These are phyloP conservation scores for Pimephales promelas DNA, from an alignment of 2,113 vertebrate species.

Conservation along the genomic window DNA sequence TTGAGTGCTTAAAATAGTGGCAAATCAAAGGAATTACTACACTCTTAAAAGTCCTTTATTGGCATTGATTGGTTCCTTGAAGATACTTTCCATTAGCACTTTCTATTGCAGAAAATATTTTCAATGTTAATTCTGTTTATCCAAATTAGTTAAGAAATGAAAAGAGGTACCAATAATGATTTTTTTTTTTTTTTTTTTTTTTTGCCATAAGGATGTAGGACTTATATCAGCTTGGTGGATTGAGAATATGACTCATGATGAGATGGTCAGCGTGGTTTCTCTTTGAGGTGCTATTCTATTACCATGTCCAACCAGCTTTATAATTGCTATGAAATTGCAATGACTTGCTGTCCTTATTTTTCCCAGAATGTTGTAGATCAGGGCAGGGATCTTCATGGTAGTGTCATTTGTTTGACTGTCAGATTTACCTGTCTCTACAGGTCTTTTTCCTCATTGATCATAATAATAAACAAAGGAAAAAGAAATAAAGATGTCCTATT, in stretches of 20 bases:
- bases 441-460: too few species aligned
- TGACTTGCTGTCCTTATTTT: neutral
- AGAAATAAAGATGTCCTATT: too few species aligned
- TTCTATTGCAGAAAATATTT: neutral
- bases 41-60: neutral
- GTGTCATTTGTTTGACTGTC: neutral
- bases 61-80: neutral
- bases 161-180: neutral
- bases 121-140: neutral
- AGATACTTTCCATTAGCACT: too few species aligned
- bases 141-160: neutral
- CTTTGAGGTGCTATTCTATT: neutral
- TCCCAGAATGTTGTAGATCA: neutral
- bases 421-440: too few species aligned
- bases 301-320: neutral
- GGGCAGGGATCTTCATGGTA: too few species aligned
- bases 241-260: neutral
- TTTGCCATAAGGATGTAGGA: neutral
- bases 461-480: too few species aligned
- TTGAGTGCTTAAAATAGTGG: neutral
- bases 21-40: neutral
- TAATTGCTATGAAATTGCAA: neutral
- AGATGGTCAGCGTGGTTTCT: neutral
- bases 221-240: neutral
- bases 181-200: too few species aligned